Evolutionary conservation across 2,797 vertebrate genomes (phyloP).

Genomic region (Alcedo atthis): DNA sequence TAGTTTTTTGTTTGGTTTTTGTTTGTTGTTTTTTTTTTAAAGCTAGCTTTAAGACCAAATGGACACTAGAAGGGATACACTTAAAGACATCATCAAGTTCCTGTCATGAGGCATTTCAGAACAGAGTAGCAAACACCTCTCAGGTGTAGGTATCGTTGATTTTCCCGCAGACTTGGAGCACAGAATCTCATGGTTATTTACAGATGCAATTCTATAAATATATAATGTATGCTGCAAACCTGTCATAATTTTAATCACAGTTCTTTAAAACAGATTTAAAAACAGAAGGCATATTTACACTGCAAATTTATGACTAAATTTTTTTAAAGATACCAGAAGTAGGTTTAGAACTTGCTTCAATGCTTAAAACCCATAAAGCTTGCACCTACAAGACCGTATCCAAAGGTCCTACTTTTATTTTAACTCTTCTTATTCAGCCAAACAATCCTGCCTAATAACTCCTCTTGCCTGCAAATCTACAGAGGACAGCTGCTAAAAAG

Average conservation of each 20-base stretch:
- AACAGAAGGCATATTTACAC: not conserved
- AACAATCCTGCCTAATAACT: not conserved
- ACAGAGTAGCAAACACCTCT: not conserved
- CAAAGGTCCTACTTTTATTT: not conserved
- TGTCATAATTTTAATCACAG: not conserved
- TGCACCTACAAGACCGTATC: not conserved
- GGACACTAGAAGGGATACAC: not conserved
- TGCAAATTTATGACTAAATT: not conserved
- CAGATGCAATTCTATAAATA: not conserved
- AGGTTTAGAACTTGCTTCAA: not conserved
- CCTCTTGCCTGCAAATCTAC: not conserved
- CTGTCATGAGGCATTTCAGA: not conserved
- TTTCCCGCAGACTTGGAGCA: not conserved
- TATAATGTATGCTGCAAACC: accelerated
- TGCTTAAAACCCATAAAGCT: not conserved
- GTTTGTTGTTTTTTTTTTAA: not conserved
- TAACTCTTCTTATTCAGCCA: not conserved
- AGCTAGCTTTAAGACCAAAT: not conserved
- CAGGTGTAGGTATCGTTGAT: not conserved
- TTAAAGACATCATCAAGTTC: not conserved
- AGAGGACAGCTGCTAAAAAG: not conserved
- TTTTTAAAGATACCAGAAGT: not conserved
- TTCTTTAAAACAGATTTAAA: not conserved
- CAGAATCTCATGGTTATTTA: not conserved
- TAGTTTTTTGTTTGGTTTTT: no score